A percentile compares a stretch with the other conserved stretches of the same genome.
Evolutionary conservation across 2,888 invertebrate genomes (phyloP).

Genomic region (Cepaea hortensis): DNA sequence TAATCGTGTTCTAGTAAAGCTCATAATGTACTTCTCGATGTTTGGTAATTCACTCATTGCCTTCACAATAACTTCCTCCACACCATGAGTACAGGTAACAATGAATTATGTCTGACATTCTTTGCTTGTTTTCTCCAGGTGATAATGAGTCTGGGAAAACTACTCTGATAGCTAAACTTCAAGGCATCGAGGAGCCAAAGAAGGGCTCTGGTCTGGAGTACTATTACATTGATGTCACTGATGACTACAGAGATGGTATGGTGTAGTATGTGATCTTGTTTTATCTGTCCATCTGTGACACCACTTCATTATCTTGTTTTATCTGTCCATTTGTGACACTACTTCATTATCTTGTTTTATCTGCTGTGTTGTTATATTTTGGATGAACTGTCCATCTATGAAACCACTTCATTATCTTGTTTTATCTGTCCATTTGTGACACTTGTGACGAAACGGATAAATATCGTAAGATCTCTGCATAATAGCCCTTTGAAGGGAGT

Average conservation of each 20-base stretch:
- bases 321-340: not conserved
- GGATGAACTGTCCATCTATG: not conserved
- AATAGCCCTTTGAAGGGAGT: too few relatives aligned
- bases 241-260: slow-evolving; percentile 97
- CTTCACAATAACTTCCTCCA: too few relatives aligned
- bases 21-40: too few relatives aligned
- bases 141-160: slow-evolving; percentile 99
- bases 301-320: not conserved
- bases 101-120: too few relatives aligned
- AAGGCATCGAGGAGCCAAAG: slow-evolving; percentile 97
- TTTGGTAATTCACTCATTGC: too few relatives aligned
- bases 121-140: slow-evolving; percentile 77
- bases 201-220: slow-evolving; percentile 98
- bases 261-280: slow-evolving; percentile 9
- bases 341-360: not conserved
- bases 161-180: slow-evolving; percentile 95
- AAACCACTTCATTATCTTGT: not conserved
- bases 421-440: not conserved
- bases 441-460: too few relatives aligned
- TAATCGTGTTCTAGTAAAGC: too few relatives aligned
- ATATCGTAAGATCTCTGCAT: too few relatives aligned
- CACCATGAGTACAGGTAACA: too few relatives aligned
- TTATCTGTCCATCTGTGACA: not conserved
- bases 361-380: not conserved
- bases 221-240: slow-evolving; percentile 96